These are phyloP conservation scores for Hydrochoerus hydrochaeris DNA, from an alignment of 2,113 vertebrate species.

Conservation along the genomic window DNA sequence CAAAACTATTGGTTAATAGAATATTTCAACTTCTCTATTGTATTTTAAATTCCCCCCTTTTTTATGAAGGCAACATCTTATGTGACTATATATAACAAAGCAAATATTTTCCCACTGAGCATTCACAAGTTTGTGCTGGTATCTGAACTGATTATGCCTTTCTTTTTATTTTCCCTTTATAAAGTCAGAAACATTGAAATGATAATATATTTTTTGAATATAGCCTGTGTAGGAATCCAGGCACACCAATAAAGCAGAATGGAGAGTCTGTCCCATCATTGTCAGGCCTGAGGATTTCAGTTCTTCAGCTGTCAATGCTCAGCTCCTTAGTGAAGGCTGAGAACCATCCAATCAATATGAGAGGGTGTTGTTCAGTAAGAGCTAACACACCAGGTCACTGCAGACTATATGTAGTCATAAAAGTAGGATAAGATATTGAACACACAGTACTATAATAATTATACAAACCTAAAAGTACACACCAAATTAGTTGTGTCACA, in stretches of 20 bases:
- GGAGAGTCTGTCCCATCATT: neutral
- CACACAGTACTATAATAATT: neutral
- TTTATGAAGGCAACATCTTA: neutral
- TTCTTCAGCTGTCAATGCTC: fast-evolving
- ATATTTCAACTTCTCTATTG: neutral
- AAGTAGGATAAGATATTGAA: neutral
- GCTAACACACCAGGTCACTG: neutral
- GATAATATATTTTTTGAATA: neutral
- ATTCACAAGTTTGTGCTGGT: neutral
- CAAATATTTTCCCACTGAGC: neutral
- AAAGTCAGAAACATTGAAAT: neutral
- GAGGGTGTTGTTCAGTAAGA: too few species aligned
- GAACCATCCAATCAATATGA: too few species aligned
- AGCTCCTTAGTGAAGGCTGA: fast-evolving
- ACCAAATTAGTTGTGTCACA: neutral
- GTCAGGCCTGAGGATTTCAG: neutral
- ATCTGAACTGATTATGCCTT: neutral
- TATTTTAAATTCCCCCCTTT: neutral
- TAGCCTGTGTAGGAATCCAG: neutral
- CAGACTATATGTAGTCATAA: neutral
- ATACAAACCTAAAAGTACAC: neutral
- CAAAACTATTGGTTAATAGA: neutral
- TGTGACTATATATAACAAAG: neutral
- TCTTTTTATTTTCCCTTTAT: neutral
- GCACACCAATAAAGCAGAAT: neutral